Percentiles rank a stretch among this genome's conserved stretches.
Evolutionary conservation across 1,140 invertebrate species (phyloP).

Genomic region (Samia ricini): DNA sequence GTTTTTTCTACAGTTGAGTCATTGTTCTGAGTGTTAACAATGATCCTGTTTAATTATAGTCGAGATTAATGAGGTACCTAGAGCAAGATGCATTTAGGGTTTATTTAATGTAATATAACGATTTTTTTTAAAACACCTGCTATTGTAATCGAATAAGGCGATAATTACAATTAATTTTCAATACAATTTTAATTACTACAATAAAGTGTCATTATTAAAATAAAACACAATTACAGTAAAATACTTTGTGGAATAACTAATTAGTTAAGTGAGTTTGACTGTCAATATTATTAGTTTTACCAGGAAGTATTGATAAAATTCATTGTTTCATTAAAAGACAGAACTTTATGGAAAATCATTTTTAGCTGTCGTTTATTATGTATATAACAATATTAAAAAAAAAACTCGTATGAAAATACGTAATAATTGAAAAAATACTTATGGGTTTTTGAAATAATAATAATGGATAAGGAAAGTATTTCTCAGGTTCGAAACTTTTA

Average conservation of each 20-base stretch:
- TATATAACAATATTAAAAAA: too few relatives aligned
- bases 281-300: neutral
- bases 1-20: conserved; percentile 37
- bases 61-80: conserved; percentile 16
- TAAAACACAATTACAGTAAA: neutral
- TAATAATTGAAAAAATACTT: too few relatives aligned
- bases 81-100: neutral
- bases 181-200: neutral
- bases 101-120: neutral
- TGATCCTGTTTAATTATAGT: conserved; percentile 27
- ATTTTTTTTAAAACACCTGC: neutral
- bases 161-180: neutral
- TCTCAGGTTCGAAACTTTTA: neutral
- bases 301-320: neutral
- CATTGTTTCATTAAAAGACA: neutral
- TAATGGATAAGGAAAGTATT: too few relatives aligned
- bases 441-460: too few relatives aligned
- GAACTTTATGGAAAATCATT: too few relatives aligned
- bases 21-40: conserved; percentile 47
- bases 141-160: neutral
- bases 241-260: neutral
- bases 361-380: too few relatives aligned
- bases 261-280: neutral
- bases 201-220: neutral
- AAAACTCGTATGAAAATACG: too few relatives aligned